Percentiles rank a stretch among this genome's conserved stretches.
phyloP scores from a whole-genome alignment of 2,797 vertebrate species.

The Gymnothorax reevesii region DNA sequence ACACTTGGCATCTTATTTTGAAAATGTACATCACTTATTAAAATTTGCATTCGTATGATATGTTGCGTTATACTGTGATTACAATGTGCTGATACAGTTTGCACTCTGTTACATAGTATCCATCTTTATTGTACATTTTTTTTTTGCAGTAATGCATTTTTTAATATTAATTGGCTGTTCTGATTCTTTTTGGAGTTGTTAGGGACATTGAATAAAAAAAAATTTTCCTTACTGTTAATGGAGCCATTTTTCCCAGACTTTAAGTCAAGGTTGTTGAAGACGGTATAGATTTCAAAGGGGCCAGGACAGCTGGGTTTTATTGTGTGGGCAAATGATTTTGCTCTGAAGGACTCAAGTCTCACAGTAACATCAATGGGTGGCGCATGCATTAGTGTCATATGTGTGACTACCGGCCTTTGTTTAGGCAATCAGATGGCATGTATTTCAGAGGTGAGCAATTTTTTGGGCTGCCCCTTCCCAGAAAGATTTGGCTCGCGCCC shows the following conservation, averaged over 20 bases:
- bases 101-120: not conserved
- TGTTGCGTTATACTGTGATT: not conserved
- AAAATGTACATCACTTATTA: not conserved
- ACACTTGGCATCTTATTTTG: too few species aligned
- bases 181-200: conserved; percentile 26
- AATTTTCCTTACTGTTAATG: conserved; percentile 22
- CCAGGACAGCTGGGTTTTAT: conserved; percentile 71
- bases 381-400: not conserved
- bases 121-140: not conserved
- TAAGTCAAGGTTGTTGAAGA: conserved; percentile 55
- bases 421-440: conserved; percentile 33
- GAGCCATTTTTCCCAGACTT: conserved; percentile 35
- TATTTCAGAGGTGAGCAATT: conserved; percentile 28
- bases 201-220: not conserved
- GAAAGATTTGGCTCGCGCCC: not conserved
- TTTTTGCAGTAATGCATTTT: not conserved
- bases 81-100: not conserved
- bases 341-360: conserved; percentile 65
- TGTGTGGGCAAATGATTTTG: conserved; percentile 71
- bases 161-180: not conserved
- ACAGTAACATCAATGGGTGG: conserved; percentile 46
- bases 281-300: conserved; percentile 64
- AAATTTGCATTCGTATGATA: not conserved
- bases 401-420: conserved; percentile 47
- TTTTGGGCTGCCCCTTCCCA: not conserved